A percentile compares a stretch with the other conserved stretches of the same genome.
Evolutionary conservation across 2,113 vertebrate species (phyloP).

Genomic region (Tauraco erythrolophus): DNA sequence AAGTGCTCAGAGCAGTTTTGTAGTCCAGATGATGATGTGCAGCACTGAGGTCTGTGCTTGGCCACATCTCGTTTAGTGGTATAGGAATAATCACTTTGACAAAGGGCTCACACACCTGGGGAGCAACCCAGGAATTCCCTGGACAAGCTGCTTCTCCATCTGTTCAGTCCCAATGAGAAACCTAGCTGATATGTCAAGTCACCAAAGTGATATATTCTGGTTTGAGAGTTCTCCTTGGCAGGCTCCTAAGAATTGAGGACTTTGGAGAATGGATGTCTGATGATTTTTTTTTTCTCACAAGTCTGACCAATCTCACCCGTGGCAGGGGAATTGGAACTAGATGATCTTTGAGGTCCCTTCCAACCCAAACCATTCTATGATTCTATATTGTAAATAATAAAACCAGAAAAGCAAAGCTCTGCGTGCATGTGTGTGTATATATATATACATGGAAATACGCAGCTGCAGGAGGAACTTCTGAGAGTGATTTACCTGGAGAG

Average conservation of each 20-base stretch:
- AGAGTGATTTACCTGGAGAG: not conserved
- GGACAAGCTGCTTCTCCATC: not conserved
- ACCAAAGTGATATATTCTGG: not conserved
- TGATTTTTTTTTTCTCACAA: not conserved
- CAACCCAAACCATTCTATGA: too few species aligned
- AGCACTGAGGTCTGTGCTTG: not conserved
- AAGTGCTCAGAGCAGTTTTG: not conserved
- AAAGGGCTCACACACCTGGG: not conserved
- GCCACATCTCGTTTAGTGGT: rapidly evolving
- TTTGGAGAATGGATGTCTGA: not conserved
- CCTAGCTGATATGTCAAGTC: not conserved
- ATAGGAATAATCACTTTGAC: not conserved
- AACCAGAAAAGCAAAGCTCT: not conserved
- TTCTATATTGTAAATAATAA: not conserved
- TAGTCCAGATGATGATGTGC: not conserved
- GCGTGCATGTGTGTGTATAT: rapidly evolving
- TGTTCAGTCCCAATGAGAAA: not conserved
- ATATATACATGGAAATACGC: rapidly evolving
- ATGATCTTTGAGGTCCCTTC: too few species aligned
- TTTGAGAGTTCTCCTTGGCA: not conserved
- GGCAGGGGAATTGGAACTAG: too few species aligned
- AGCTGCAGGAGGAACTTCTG: not conserved
- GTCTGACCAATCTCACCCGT: not conserved
- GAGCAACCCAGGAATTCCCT: not conserved
- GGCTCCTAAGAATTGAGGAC: not conserved